A percentile compares a stretch with the other conserved stretches of the same genome.
Evolutionary conservation across 2,113 vertebrate genomes (phyloP).

Genomic region (human (Homo sapiens)): DNA sequence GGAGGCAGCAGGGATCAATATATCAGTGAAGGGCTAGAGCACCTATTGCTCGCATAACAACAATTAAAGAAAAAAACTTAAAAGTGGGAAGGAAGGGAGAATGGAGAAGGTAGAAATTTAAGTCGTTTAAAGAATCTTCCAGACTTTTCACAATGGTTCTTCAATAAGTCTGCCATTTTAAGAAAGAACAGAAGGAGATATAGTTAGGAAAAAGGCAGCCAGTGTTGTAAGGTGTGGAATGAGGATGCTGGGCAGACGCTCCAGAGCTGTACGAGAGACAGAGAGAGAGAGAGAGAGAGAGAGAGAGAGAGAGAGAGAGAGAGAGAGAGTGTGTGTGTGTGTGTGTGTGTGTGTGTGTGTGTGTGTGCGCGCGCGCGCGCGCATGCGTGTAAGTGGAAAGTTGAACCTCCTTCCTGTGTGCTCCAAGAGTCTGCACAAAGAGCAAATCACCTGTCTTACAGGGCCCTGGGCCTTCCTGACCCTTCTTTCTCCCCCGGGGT

Average conservation of each 20-base stretch:
- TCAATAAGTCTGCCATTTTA: background rate
- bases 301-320: no score
- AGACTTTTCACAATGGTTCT: background rate
- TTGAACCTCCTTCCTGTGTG: background rate
- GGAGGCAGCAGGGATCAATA: background rate
- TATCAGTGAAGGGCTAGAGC: background rate
- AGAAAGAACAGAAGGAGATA: background rate
- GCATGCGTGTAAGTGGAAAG: rapidly evolving
- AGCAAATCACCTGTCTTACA: background rate
- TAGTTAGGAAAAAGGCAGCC: background rate
- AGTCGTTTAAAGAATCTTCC: background rate
- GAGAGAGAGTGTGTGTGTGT: no score
- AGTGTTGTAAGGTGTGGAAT: background rate
- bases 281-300: no score
- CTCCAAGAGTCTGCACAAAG: background rate
- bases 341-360: no score
- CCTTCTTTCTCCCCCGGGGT: background rate
- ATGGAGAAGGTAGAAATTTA: background rate
- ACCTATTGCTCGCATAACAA: no score
- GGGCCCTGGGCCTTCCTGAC: background rate
- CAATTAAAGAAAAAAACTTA: background rate
- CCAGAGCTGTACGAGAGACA: background rate
- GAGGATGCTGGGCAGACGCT: background rate
- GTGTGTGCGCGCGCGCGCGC: no score
- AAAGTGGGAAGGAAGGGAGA: background rate